Evolutionary conservation across 2,113 vertebrate species (phyloP).

Genomic region (Loxodonta africana): DNA sequence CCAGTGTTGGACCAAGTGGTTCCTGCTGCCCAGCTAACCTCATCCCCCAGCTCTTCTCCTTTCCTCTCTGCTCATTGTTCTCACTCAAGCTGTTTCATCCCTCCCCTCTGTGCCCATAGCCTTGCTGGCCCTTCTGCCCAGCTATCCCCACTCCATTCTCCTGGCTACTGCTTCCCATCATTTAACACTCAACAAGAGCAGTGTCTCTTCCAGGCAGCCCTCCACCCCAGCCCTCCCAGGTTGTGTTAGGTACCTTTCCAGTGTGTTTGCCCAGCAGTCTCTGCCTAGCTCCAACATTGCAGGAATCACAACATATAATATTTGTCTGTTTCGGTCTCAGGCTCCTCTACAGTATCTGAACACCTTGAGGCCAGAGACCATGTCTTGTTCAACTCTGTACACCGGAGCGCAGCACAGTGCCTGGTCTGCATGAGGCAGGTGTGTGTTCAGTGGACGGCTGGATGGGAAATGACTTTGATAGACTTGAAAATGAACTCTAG

Average conservation of each 20-base stretch:
- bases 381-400: too few relatives aligned
- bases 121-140: not conserved
- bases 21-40: conserved; percentile 36
- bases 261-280: not conserved
- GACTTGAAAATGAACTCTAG: too few relatives aligned
- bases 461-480: too few relatives aligned
- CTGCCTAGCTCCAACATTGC: not conserved
- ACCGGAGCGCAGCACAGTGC: too few relatives aligned
- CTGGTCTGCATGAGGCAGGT: too few relatives aligned
- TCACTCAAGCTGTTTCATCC: not conserved
- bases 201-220: not conserved
- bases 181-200: not conserved
- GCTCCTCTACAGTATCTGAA: not conserved
- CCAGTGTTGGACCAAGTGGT: not conserved
- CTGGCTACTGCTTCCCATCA: not conserved
- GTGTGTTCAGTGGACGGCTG: too few relatives aligned
- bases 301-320: not conserved
- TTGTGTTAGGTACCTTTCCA: not conserved
- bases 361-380: too few relatives aligned
- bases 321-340: not conserved
- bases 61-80: not conserved
- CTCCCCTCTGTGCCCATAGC: too few relatives aligned
- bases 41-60: not conserved
- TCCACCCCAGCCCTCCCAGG: not conserved
- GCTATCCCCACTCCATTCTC: not conserved